These are phyloP conservation scores for Chlorocebus sabaeus DNA, from an alignment of 2,113 vertebrate species.

Conservation along the genomic window DNA sequence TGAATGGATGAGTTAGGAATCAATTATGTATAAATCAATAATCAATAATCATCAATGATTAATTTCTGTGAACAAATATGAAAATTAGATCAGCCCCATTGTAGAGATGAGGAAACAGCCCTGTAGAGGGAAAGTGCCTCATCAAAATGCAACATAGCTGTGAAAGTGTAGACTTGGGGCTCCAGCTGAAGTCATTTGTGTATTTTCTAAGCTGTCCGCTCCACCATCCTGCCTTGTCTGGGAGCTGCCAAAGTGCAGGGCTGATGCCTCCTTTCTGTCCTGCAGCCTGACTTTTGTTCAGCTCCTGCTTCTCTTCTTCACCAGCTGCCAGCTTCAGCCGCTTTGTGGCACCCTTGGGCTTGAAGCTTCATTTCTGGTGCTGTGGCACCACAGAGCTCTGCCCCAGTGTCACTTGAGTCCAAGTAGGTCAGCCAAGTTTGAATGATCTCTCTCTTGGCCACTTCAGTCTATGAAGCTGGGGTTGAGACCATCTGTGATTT, in stretches of 20 bases:
- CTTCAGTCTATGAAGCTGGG: constrained; percentile 48
- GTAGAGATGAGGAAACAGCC: background rate
- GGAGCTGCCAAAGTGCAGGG: background rate
- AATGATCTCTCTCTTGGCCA: constrained; percentile 58
- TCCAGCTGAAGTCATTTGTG: background rate
- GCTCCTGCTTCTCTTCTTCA: background rate
- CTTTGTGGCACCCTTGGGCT: background rate
- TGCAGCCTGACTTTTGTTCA: background rate
- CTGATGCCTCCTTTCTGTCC: fast-evolving
- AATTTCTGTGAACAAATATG: background rate
- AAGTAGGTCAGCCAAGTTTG: constrained; percentile 75
- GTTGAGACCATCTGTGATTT: constrained; percentile 63
- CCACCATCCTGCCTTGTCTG: fast-evolving
- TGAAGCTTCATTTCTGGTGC: constrained; percentile 23
- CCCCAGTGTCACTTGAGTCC: constrained; percentile 66
- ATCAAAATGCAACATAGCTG: background rate
- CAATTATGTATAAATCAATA: background rate
- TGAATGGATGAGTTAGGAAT: background rate
- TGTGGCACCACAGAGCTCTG: background rate
- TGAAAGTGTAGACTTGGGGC: background rate
- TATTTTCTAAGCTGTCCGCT: background rate
- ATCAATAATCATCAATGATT: background rate
- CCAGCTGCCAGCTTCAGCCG: background rate
- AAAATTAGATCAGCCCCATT: background rate
- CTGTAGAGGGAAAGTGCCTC: fast-evolving